Evolutionary conservation across 2,888 invertebrate species (phyloP).

Genomic region (Pachydiplax longipennis): DNA sequence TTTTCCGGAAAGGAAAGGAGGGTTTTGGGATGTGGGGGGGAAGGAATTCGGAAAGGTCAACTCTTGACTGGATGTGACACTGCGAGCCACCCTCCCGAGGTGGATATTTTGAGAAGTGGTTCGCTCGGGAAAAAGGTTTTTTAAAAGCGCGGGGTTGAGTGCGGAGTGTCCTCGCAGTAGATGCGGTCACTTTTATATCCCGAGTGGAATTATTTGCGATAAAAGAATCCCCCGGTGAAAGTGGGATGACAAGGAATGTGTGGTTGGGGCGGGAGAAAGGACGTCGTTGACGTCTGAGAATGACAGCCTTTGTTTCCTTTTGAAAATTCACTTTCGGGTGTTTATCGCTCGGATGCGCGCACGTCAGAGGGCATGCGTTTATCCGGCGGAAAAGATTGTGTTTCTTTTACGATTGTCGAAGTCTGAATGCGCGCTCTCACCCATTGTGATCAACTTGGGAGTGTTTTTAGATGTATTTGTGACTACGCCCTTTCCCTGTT

Average conservation of each 20-base stretch:
- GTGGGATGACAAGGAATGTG: background rate
- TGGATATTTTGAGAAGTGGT: background rate
- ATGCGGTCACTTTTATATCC: constrained; percentile 28
- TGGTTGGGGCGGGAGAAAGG: background rate
- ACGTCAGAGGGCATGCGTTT: too few relatives aligned
- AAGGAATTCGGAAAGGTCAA: background rate
- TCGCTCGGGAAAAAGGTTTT: background rate
- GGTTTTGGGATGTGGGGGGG: background rate
- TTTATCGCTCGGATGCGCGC: background rate
- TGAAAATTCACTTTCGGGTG: background rate
- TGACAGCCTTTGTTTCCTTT: background rate
- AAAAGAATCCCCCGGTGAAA: background rate
- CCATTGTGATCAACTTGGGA: too few relatives aligned
- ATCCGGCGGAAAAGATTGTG: background rate
- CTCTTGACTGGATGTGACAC: constrained; percentile 18
- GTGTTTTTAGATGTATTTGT: too few relatives aligned
- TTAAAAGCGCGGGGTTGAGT: background rate
- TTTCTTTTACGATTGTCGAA: background rate
- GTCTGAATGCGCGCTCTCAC: too few relatives aligned
- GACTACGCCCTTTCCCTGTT: too few relatives aligned
- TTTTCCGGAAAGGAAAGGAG: constrained; percentile 2
- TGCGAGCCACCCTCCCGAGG: background rate
- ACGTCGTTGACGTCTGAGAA: background rate
- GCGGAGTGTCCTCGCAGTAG: background rate
- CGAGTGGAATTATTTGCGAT: constrained; percentile 7